A percentile compares a stretch with the other conserved stretches of the same genome.
Evolutionary conservation across 2,888 invertebrate genomes (phyloP).

Genomic region (Dimorphilus gyrociliatus): DNA sequence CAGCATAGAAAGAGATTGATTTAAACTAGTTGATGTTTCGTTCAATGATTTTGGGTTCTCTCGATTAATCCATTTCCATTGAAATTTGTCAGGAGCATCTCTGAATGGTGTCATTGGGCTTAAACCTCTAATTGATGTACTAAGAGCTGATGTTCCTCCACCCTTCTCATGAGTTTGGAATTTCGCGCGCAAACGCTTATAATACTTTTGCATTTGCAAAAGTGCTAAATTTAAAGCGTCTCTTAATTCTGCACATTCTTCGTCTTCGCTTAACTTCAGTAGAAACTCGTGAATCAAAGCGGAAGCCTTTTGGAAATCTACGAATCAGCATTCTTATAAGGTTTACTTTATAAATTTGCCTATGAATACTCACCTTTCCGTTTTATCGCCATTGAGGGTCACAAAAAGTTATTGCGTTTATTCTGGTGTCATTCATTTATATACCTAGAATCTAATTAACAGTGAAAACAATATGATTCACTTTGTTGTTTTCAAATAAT

Average conservation of each 20-base stretch:
- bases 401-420: too few relatives aligned
- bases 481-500: too few relatives aligned
- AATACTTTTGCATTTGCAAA: conserved; percentile 35
- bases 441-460: too few relatives aligned
- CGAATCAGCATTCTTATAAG: too few relatives aligned
- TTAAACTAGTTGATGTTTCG: conserved; percentile 15
- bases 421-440: too few relatives aligned
- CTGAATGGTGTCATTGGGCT: conserved; percentile 37
- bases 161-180: conserved; percentile 6
- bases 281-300: conserved; percentile 34
- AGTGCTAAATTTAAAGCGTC: conserved; percentile 32
- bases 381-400: too few relatives aligned
- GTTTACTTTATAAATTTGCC: too few relatives aligned
- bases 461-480: too few relatives aligned
- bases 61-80: conserved; percentile 28
- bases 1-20: conserved; percentile 17
- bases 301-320: conserved; percentile 36
- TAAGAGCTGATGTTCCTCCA: conserved; percentile 11
- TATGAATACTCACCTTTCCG: too few relatives aligned
- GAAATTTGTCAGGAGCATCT: conserved; percentile 30
- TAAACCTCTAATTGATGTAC: conserved; percentile 26
- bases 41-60: conserved; percentile 18
- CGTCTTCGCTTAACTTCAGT: conserved; percentile 30
- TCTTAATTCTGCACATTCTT: conserved; percentile 33
- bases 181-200: conserved; percentile 16